A percentile compares a stretch with the other conserved stretches of the same genome.
Evolutionary conservation across 2,797 vertebrate genomes (phyloP).

Genomic region (Pseudomugil tenellus): DNA sequence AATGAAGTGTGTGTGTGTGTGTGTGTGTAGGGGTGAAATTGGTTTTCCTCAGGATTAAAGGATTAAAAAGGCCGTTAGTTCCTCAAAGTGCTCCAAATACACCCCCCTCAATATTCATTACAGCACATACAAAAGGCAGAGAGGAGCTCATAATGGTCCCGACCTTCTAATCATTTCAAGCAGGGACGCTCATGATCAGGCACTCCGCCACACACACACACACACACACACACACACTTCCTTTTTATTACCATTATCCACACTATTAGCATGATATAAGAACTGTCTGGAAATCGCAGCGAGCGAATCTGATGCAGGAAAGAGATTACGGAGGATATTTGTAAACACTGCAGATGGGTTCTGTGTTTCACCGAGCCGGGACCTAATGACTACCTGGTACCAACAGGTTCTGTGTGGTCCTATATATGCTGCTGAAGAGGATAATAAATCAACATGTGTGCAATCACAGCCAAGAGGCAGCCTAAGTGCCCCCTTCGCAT

Average conservation of each 20-base stretch:
- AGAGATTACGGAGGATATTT: constrained; percentile 63
- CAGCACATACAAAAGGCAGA: constrained; percentile 86
- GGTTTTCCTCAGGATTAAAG: constrained; percentile 95
- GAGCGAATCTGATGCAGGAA: constrained; percentile 54
- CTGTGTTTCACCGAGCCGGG: not conserved
- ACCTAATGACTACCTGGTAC: constrained; percentile 58
- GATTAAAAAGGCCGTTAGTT: constrained; percentile 93
- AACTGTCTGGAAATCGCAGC: constrained; percentile 71
- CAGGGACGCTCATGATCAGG: constrained; percentile 69
- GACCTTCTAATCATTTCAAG: constrained; percentile 82
- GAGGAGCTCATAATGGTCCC: constrained; percentile 77
- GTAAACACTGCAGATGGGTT: constrained; percentile 20
- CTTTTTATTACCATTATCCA: constrained; percentile 77
- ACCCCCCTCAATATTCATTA: constrained; percentile 92
- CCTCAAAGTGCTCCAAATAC: constrained; percentile 94
- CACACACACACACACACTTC: constrained; percentile 52
- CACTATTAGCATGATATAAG: constrained; percentile 81
- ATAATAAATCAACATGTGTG: constrained; percentile 78
- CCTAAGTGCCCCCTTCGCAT: constrained; percentile 46
- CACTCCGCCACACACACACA: constrained; percentile 56
- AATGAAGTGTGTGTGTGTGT: constrained; percentile 59
- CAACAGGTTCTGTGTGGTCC: constrained; percentile 47
- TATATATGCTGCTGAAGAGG: constrained; percentile 45
- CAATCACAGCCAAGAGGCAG: constrained; percentile 49
- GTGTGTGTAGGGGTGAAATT: constrained; percentile 86